Base-by-base conservation (phyloP, 2,113 vertebrate genomes). In the Channa maculata region DNA sequence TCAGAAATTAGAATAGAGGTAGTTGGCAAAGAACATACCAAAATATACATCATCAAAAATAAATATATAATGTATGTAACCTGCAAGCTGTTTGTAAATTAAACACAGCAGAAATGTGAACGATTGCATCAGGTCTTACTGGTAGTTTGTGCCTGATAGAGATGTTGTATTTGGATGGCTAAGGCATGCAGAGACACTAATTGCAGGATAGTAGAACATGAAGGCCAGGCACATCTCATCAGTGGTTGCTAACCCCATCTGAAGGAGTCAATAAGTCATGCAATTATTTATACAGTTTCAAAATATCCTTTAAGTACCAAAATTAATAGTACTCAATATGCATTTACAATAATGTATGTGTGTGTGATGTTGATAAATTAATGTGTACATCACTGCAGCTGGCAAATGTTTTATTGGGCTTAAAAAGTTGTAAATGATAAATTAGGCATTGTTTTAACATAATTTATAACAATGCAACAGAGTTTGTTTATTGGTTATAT, bases 161-260 rank as follows among this genome's bases (percentile, higher is more conserved):
- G 38, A 60, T 34, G 88, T 13, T 46, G 87, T 72, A 51, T 94
- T 86, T 3, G 94, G 90, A 15, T 84, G 80, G 36, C 95, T 94
- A 55, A 75, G n/a, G 38, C 96, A 97, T 24, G 71, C 48, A 37
- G 81, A 75, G 74, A 96, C 86, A 3, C 86, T 82, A 69, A 94
- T 91, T 14, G 66, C 84, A 13, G 96, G 95, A 60, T 96, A 96
- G 77, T 95, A 96, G 77, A 93, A 87, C 6, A 97, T 53, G 73
- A 96, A 96, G 39, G 91, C 84, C 55, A 96, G 82, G 36, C 95
- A 97, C 96, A 96, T 96, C 88, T 97, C 95, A 70, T 93, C 90
- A 4, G 84, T 74, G 48, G 94, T 95, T 58, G 89, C 93, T 14
- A 92, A 79, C 2, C 95, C 95, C 14, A 94, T 92, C 96, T 96